Conservation (phyloP, 1,140 invertebrate species). For the Drosophila bipectinata region DNA sequence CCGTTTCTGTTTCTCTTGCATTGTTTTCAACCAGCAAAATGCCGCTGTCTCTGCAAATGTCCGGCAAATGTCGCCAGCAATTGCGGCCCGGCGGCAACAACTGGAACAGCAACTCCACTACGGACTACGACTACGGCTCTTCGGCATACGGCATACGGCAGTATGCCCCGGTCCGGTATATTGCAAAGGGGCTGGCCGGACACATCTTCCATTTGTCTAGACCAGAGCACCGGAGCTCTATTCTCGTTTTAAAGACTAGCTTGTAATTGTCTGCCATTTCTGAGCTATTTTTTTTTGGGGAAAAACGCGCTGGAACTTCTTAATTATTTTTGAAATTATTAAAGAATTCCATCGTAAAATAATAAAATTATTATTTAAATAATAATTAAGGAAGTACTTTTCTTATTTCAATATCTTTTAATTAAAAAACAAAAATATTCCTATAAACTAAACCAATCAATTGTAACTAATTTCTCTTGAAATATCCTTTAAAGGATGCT, state of each 20-base stretch:
- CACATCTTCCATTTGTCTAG: conserved; percentile 50
- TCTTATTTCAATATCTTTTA: too few relatives aligned
- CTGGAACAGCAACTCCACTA: conserved; percentile 21
- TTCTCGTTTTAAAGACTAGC: conserved; percentile 9
- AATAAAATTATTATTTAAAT: too few relatives aligned
- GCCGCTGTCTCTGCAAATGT: conserved; percentile 30
- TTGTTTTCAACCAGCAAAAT: conserved; percentile 40
- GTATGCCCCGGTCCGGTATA: neutral
- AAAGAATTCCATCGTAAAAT: too few relatives aligned
- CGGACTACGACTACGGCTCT: neutral
- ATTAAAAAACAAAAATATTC: neutral
- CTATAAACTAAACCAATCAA: neutral
- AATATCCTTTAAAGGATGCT: too few relatives aligned
- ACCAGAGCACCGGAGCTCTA: conserved; percentile 14
- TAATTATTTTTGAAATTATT: too few relatives aligned
- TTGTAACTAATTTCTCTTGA: too few relatives aligned
- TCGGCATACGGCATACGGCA: neutral
- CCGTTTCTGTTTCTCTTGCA: conserved; percentile 17
- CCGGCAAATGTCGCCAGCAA: conserved; percentile 31
- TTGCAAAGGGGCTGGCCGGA: conserved; percentile 44
- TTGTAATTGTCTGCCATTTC: neutral
- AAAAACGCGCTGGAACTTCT: neutral
- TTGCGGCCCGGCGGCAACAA: conserved; percentile 28
- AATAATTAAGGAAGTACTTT: too few relatives aligned
- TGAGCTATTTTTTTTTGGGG: neutral